Base-by-base conservation (phyloP, 1,140 invertebrate genomes). In the fruit fly (Drosophila melanogaster) region DNA sequence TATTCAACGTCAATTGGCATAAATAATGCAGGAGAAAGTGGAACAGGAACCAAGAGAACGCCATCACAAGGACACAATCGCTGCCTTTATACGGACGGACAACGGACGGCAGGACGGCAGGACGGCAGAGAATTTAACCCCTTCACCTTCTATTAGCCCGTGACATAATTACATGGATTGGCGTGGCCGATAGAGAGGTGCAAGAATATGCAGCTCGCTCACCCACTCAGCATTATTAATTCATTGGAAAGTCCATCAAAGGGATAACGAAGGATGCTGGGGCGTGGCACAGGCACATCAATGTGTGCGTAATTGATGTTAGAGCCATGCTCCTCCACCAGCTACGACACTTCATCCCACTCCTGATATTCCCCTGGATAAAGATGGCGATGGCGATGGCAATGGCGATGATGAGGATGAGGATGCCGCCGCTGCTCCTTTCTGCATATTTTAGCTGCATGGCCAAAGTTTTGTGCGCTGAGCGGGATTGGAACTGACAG, bases 1-100 rank as follows among this genome's bases (percentile, higher is more conserved):
- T 87, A 89, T 87, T 89, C 84, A 89, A 87, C 79, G 84, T 87
- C 84, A 84, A 76, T 90, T 84, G 84, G 59, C 76, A 89, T 87
- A 79, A 87, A 89, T 87, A 89, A 83, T 89, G 84, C 62, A 77
- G 57, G 46, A 51, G 30, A 22, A 44, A 73, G 53, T 37, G 33
- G 55, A 44, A 44, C 33, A 56, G 24, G 30, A 49, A 67, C 11
- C 4, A 14, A 22, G 22, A 17, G 46, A 22, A 26, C 41, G 33
- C 24, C 35, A 66, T 71, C 40, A 11, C 50, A 67, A 56, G 65
- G 35, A 71, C 67, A 71, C 67, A 71, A 49, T 70, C 67, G 65
- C 70, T 49, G 50, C 51, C 64, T 47, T 47, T 41, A 14, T 47
- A 70, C 47, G 50, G 26, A 62, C 35, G 65, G 38, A 69, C 47